phyloP scores from a whole-genome alignment of 2,113 vertebrate genomes.

The Pipa parva region DNA sequence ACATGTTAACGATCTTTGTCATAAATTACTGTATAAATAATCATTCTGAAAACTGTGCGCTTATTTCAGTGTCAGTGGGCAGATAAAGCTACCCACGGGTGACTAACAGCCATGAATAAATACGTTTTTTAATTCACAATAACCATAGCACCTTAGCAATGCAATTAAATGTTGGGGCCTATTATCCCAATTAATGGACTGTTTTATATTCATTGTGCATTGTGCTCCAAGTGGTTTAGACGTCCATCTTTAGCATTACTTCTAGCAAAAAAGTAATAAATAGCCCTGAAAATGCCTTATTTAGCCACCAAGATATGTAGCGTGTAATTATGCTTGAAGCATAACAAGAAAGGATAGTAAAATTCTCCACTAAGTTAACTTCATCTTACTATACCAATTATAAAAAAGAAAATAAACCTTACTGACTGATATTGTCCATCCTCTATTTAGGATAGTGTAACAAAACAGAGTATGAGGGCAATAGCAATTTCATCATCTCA shows the following conservation, averaged over 20 bases:
- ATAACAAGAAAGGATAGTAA: conserved; percentile 51
- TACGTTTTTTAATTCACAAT: conserved; percentile 66
- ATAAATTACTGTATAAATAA: conserved; percentile 68
- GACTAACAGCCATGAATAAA: conserved; percentile 81
- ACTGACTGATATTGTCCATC: too few species aligned
- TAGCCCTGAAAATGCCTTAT: conserved; percentile 65
- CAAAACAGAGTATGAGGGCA: too few species aligned
- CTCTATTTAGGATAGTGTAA: too few species aligned
- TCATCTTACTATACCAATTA: conserved; percentile 51
- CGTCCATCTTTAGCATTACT: conserved; percentile 60
- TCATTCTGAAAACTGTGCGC: conserved; percentile 61
- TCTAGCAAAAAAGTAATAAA: conserved; percentile 65
- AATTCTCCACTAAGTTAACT: conserved; percentile 61
- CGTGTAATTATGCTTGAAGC: conserved; percentile 64
- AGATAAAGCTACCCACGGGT: conserved; percentile 80
- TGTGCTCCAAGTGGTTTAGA: conserved; percentile 67
- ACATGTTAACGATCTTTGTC: conserved; percentile 64
- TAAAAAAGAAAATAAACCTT: too few species aligned
- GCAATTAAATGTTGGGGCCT: conserved; percentile 78
- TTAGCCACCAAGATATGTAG: conserved; percentile 63
- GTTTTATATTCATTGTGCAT: conserved; percentile 77
- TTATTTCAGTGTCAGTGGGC: conserved; percentile 70
- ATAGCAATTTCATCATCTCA: too few species aligned
- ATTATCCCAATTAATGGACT: conserved; percentile 86
- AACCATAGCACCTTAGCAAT: conserved; percentile 72